phyloP scores from a whole-genome alignment of 2,888 invertebrate species.

The Tenodera sinensis region DNA sequence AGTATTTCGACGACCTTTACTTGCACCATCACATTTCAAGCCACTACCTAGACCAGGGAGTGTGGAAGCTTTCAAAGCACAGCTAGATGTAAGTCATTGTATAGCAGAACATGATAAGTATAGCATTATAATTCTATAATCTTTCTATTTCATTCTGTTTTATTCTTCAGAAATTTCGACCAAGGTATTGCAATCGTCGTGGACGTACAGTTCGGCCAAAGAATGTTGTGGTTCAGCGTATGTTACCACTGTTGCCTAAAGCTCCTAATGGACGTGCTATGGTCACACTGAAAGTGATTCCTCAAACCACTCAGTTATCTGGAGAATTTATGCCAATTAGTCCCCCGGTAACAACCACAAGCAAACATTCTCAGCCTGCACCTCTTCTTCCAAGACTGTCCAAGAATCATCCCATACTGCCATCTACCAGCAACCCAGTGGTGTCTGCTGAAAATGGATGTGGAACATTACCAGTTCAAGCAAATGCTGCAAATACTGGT shows the following conservation, averaged over 20 bases:
- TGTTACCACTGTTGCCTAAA: constrained; percentile 65
- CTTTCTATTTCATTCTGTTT: neutral
- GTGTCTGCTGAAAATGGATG: neutral
- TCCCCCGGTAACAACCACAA: neutral
- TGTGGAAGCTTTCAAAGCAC: constrained; percentile 34
- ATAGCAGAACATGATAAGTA: neutral
- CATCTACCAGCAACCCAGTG: neutral
- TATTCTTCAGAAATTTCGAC: constrained; percentile 44
- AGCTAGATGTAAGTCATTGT: constrained; percentile 32
- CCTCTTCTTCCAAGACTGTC: neutral
- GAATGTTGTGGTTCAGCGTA: constrained; percentile 71
- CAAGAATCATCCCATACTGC: constrained; percentile 10
- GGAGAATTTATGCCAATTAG: constrained; percentile 30
- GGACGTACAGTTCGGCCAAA: constrained; percentile 49
- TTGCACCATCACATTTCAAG: constrained; percentile 30
- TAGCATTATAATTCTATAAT: neutral
- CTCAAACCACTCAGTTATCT: constrained; percentile 35
- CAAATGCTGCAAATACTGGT: neutral
- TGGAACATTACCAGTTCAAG: neutral
- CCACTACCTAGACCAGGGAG: constrained; percentile 26
- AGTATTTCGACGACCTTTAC: constrained; percentile 32
- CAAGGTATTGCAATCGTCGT: constrained; percentile 47
- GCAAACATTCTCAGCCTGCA: neutral
- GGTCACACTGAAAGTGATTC: constrained; percentile 44
- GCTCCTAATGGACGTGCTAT: constrained; percentile 48